Evolutionary conservation across 1,140 invertebrate species (phyloP).

Genomic region (Portunus trituberculatus): DNA sequence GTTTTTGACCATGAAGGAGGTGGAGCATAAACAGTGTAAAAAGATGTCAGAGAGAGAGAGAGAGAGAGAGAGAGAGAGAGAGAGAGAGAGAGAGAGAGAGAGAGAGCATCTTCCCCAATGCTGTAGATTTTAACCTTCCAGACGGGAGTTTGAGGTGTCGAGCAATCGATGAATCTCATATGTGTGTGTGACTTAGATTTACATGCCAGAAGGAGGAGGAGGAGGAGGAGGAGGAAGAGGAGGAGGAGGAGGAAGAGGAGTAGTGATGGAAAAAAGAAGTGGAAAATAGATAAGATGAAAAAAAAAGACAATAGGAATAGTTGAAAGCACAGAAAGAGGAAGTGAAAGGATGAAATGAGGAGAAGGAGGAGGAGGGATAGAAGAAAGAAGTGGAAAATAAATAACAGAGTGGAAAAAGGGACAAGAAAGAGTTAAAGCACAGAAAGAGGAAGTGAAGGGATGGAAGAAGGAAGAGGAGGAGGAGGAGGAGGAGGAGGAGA

Average conservation of each 20-base stretch:
- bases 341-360: not conserved
- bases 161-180: not conserved
- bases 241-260: not conserved
- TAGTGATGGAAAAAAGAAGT: not conserved
- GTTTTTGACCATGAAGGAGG: too few species aligned
- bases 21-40: not conserved
- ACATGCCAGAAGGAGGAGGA: not conserved
- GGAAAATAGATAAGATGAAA: not conserved
- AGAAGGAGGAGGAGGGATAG: not conserved
- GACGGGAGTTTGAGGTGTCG: not conserved
- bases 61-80: conserved; percentile 45
- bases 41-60: not conserved
- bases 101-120: not conserved
- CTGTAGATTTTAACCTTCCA: too few species aligned
- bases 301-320: too few species aligned
- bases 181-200: not conserved
- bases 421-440: too few species aligned
- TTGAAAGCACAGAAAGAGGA: too few species aligned
- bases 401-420: not conserved
- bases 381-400: not conserved
- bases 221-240: not conserved
- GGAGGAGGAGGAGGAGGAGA: not conserved
- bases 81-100: conserved; percentile 20
- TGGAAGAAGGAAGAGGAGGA: not conserved
- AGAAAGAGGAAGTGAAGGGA: not conserved